phyloP scores from a whole-genome alignment of 2,797 vertebrate genomes.

The Bucorvus abyssinicus region DNA sequence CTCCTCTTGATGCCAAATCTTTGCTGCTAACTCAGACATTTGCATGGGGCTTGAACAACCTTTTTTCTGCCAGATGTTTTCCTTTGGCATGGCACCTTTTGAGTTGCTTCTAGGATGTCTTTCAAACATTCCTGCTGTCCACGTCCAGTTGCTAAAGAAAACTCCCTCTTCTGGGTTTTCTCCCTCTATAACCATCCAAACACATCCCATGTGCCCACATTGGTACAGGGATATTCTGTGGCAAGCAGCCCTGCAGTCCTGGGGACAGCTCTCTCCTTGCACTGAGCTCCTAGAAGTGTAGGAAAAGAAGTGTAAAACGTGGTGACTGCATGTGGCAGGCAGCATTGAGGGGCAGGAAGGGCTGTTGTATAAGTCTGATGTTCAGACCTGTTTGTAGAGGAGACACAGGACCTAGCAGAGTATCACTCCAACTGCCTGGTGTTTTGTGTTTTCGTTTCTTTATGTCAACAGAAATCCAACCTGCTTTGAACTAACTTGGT shows the following conservation, averaged over 20 bases:
- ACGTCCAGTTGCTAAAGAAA: not conserved
- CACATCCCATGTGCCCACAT: not conserved
- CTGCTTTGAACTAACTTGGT: not conserved
- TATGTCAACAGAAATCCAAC: not conserved
- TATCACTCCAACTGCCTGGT: not conserved
- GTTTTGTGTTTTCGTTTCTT: not conserved
- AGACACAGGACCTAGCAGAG: not conserved
- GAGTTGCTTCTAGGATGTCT: not conserved
- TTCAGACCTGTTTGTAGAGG: not conserved
- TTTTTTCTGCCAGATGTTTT: not conserved
- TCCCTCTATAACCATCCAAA: not conserved
- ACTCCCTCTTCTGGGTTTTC: not conserved
- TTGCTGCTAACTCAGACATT: not conserved
- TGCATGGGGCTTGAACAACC: not conserved
- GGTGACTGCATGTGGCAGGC: not conserved
- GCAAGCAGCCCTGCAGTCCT: not conserved
- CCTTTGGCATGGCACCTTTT: not conserved
- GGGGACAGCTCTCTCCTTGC: not conserved
- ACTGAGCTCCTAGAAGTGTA: fast-evolving
- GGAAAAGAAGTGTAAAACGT: not conserved
- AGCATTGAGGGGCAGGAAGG: not conserved
- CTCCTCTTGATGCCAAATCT: not conserved
- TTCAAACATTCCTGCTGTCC: not conserved
- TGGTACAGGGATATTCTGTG: fast-evolving
- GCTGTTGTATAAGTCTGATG: not conserved